These are phyloP conservation scores for Teinopalpus imperialis DNA, from an alignment of 2,888 invertebrate species.

Conservation along the genomic window DNA sequence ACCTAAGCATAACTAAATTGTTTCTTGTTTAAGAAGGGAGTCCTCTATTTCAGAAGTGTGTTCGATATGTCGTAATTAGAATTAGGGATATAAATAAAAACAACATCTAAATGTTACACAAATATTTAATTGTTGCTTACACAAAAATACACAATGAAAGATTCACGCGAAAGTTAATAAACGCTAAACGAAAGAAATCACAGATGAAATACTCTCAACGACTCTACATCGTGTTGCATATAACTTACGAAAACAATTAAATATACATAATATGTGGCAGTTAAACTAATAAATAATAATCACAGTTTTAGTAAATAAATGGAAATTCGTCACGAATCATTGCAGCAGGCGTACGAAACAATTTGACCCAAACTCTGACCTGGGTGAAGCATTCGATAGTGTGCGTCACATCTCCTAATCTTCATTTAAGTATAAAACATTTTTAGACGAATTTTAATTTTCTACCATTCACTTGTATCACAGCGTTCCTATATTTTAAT, in stretches of 20 bases:
- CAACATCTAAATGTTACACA: conserved; percentile 58
- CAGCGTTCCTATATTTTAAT: conserved; percentile 57
- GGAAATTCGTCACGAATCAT: conserved; percentile 60
- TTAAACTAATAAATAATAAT: conserved; percentile 53
- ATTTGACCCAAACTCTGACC: conserved; percentile 37
- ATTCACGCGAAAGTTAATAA: conserved; percentile 57
- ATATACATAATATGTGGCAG: conserved; percentile 41
- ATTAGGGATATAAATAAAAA: conserved; percentile 30
- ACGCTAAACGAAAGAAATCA: conserved; percentile 70
- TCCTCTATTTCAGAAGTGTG: too few species aligned
- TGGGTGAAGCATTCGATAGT: conserved; percentile 53
- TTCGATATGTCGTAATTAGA: too few species aligned
- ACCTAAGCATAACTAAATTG: too few species aligned
- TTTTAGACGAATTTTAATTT: conserved; percentile 37
- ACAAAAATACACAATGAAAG: conserved; percentile 65
- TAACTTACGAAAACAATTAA: conserved; percentile 36
- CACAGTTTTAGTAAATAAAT: conserved; percentile 67
- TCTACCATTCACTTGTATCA: conserved; percentile 56
- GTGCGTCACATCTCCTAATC: conserved; percentile 39
- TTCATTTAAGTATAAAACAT: conserved; percentile 40
- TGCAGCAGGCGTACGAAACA: conserved; percentile 33
- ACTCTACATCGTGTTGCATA: conserved; percentile 36
- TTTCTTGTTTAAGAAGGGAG: too few species aligned
- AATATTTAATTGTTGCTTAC: conserved; percentile 70
- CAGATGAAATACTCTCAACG: conserved; percentile 69